Base-by-base conservation (phyloP, 1,140 invertebrate species). In the Elymnias hypermnestra region DNA sequence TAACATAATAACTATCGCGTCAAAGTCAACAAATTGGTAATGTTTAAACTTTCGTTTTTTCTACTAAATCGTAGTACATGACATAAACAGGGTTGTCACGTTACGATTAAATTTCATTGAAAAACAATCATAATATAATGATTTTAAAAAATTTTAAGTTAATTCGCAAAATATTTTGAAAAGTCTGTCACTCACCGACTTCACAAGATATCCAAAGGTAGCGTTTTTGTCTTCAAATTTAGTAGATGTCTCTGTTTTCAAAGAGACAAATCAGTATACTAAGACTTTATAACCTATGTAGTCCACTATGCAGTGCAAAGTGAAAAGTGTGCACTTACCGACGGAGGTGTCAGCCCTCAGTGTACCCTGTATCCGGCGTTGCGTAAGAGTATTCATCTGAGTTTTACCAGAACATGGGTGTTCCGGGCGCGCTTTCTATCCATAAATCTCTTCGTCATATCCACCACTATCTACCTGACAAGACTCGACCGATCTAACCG, bases 401-500 rank as follows among this genome's bases (percentile, higher is more conserved):
- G 29, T 17, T 33, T 21, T 19, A 37, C 35, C 17, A 41, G 25
- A 29, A 26, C 39, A 29, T 19, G 18, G n/a, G 26, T 29, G 15
- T 41, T 17, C 6, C 39, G 39, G 17, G 19, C 14, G 31, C 17
- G 21, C 39, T 41, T 41, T 41, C 39, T 41, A 41, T 19, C 26
- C 19, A 29, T 25, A 40, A 9, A 40, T 14, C 29, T 33, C 15
- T 25, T 28, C 2, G 23, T 28, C 14, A 26, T 28, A 25, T 28
- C n/a, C 7, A 18, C 10, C n/a, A 14, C 7, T 23, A 6, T 38
- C 7, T 28, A 28, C 13, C 10, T 28, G 25, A 28, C 25, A 12
- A 28, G 2, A 3, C 6, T 3, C 9, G 6, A 10, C 7, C 9
- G 2, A n/a, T 28, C 25, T 10, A 12, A 2, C 9, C 13, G 25